Evolutionary conservation across 2,113 vertebrate species (phyloP).

Genomic region (Tupaia chinensis): DNA sequence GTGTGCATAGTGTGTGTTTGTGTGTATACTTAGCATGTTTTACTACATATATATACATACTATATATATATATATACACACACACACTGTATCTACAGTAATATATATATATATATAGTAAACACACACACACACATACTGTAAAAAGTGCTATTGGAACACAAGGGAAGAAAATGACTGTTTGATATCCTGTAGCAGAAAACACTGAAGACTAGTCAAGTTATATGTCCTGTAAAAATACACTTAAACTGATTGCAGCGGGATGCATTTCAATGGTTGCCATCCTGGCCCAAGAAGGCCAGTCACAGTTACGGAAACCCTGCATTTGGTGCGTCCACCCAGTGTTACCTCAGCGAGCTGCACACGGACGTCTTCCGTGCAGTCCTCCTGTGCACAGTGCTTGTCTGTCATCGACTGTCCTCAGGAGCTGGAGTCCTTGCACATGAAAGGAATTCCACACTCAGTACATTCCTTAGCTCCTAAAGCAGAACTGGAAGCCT

Average conservation of each 20-base stretch:
- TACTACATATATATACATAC: too few relatives aligned
- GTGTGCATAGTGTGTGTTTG: too few relatives aligned
- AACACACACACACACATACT: too few relatives aligned
- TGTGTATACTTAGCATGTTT: too few relatives aligned
- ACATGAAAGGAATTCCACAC: constrained; percentile 71
- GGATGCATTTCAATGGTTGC: not conserved
- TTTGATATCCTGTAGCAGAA: not conserved
- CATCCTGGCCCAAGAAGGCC: not conserved
- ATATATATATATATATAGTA: too few relatives aligned
- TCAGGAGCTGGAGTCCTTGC: constrained; percentile 54
- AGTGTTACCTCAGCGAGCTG: not conserved
- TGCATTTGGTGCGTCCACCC: not conserved
- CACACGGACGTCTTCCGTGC: constrained; percentile 26
- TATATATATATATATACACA: too few relatives aligned
- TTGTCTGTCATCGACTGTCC: constrained; percentile 55
- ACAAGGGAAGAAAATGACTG: not conserved
- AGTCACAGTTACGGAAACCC: not conserved
- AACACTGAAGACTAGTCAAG: not conserved
- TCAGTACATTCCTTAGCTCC: constrained; percentile 64
- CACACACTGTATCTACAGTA: too few relatives aligned
- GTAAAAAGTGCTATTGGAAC: not conserved
- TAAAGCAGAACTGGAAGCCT: constrained; percentile 50
- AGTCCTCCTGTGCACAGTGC: not conserved
- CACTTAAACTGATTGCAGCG: not conserved
- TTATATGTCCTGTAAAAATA: not conserved